Evolutionary conservation across 2,113 vertebrate species (phyloP).

Genomic region (Pipa parva): DNA sequence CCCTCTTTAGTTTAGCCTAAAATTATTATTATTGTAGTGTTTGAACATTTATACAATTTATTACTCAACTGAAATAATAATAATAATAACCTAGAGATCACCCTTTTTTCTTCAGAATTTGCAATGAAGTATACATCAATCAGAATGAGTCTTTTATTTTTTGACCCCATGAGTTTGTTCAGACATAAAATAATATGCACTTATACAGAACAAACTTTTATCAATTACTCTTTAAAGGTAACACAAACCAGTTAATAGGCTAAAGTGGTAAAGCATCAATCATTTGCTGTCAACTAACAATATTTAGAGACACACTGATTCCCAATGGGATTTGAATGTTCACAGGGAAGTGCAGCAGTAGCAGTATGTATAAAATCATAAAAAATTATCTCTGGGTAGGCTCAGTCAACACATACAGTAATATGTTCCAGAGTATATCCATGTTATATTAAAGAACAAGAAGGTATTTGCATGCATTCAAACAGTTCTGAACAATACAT

Average conservation of each 20-base stretch:
- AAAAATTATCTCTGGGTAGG: background rate
- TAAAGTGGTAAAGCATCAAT: background rate
- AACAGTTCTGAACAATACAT: too few relatives aligned
- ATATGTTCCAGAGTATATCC: too few relatives aligned
- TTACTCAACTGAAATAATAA: background rate
- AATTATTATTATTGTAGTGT: background rate
- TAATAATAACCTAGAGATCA: too few relatives aligned
- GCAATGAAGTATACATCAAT: too few relatives aligned
- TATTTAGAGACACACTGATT: too few relatives aligned
- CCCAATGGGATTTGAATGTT: background rate
- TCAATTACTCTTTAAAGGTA: background rate
- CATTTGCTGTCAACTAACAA: background rate
- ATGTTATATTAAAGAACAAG: too few relatives aligned
- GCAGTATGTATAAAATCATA: background rate
- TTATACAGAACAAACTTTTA: too few relatives aligned
- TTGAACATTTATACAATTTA: background rate
- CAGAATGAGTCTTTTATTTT: too few relatives aligned
- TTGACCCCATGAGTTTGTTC: too few relatives aligned
- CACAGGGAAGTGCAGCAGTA: background rate
- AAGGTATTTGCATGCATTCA: too few relatives aligned
- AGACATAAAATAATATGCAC: too few relatives aligned
- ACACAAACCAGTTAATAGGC: background rate
- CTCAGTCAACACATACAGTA: background rate
- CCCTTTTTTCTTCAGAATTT: too few relatives aligned
- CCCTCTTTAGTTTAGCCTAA: background rate